phyloP scores from a whole-genome alignment of 2,113 vertebrate species.

The Manacus vitellinus region DNA sequence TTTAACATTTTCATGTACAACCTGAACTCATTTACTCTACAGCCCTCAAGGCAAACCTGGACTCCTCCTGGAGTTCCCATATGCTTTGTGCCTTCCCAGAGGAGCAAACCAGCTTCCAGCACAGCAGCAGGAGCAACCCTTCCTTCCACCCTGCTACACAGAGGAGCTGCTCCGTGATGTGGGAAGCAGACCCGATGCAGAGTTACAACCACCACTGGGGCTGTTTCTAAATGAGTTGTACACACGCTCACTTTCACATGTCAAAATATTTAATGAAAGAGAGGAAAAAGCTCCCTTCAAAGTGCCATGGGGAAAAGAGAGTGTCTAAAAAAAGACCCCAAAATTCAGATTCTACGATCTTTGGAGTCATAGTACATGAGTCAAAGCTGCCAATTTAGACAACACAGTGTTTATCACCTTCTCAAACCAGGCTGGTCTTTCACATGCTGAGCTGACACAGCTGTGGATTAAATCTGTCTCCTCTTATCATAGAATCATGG shows the following conservation, averaged over 20 bases:
- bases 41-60: background rate
- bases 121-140: background rate
- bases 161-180: background rate
- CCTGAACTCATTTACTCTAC: background rate
- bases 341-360: background rate
- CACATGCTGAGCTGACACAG: background rate
- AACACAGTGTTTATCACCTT: background rate
- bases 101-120: background rate
- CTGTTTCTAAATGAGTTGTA: background rate
- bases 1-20: background rate
- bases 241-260: fast-evolving
- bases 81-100: background rate
- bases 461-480: background rate
- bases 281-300: background rate
- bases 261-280: background rate
- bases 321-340: background rate
- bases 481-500: background rate
- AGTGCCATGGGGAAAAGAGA: background rate
- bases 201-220: background rate
- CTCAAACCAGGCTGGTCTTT: background rate
- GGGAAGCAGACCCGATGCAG: fast-evolving
- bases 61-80: background rate
- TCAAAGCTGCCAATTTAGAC: background rate
- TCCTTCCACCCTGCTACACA: fast-evolving
- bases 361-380: background rate